Evolutionary conservation across 2,113 vertebrate species (phyloP).

Genomic region (Ammospiza caudacuta): DNA sequence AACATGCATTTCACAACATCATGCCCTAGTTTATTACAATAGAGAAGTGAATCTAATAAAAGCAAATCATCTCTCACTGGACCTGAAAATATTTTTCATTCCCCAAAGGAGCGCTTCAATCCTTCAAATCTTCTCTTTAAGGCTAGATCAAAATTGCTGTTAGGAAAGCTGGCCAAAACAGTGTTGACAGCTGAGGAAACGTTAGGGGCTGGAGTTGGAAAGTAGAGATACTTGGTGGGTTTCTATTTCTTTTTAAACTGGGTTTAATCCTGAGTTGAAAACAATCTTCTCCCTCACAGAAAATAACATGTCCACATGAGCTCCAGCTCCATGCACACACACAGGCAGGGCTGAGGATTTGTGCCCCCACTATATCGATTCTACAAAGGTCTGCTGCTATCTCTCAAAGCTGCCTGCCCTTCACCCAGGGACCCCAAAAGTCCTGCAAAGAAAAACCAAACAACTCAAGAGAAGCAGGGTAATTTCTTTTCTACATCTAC

Average conservation of each 20-base stretch:
- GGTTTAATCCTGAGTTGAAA: not conserved
- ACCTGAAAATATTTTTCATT: constrained; percentile 26
- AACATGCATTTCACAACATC: not conserved
- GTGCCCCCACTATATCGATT: not conserved
- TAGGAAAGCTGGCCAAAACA: not conserved
- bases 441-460: not conserved
- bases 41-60: constrained; percentile 6
- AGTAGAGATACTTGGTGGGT: not conserved
- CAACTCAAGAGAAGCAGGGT: not conserved
- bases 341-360: not conserved
- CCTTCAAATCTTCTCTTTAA: not conserved
- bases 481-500: not conserved
- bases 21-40: not conserved
- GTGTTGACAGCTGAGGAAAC: not conserved
- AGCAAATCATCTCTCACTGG: constrained; percentile 36
- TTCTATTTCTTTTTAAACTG: not conserved
- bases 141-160: not conserved
- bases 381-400: not conserved
- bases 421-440: not conserved
- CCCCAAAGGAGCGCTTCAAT: not conserved
- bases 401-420: not conserved
- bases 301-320: not conserved
- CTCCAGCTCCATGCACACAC: not conserved
- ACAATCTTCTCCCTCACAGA: not conserved
- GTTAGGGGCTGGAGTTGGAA: not conserved